Percentiles rank a stretch among this genome's conserved stretches.
Conservation (phyloP, 2,113 vertebrate genomes). For the Barnardius zonarius region DNA sequence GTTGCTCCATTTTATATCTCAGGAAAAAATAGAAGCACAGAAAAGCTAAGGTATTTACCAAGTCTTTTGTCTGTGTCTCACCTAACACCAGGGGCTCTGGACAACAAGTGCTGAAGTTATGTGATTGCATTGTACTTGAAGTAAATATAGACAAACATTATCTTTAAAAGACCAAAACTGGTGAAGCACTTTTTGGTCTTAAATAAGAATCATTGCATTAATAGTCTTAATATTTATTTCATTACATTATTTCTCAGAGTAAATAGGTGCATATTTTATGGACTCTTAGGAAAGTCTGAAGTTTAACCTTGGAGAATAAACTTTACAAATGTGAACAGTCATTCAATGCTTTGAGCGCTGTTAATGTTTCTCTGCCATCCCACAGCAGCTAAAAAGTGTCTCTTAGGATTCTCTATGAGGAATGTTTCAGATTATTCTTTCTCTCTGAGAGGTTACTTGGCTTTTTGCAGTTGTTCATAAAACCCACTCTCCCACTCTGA, state of each 20-base stretch:
- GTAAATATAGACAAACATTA: background rate
- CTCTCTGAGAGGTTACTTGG: background rate
- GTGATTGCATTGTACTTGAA: background rate
- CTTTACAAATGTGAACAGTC: background rate
- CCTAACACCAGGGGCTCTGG: background rate
- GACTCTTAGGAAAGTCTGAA: background rate
- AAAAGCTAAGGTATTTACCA: slow-evolving; percentile 1
- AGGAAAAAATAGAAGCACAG: background rate
- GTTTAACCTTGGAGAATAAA: background rate
- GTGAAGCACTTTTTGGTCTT: background rate
- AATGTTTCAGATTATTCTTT: background rate
- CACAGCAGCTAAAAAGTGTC: background rate
- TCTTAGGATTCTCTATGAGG: background rate
- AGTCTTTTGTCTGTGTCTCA: background rate
- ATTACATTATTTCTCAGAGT: background rate
- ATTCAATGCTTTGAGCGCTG: background rate
- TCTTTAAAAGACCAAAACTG: background rate
- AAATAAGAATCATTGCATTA: background rate
- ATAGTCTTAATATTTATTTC: background rate
- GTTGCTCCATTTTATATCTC: background rate
- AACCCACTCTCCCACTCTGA: background rate
- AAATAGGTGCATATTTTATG: background rate
- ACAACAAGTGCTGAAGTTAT: background rate
- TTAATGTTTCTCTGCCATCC: background rate
- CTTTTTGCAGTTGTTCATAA: background rate